Percentiles rank a stretch among this genome's conserved stretches.
Conservation (phyloP, 2,888 invertebrate species). For the Dryobota labecula region DNA sequence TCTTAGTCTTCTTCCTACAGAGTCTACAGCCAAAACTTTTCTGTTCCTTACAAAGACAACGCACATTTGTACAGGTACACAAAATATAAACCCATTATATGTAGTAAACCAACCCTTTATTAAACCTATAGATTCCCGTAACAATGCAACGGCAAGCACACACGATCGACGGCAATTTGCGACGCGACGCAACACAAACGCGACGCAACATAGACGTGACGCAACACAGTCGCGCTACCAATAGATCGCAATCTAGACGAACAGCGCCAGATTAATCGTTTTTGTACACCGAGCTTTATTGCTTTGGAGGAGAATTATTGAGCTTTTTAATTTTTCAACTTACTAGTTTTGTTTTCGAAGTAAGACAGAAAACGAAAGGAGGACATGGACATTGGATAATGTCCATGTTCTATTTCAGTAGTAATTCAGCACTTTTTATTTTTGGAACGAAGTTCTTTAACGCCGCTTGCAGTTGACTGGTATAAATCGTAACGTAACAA, state of each 20-base stretch:
- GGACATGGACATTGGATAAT: conserved; percentile 7
- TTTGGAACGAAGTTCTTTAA: background rate
- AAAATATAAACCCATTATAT: conserved; percentile 18
- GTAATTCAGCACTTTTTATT: background rate
- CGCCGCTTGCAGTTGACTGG: too few species aligned
- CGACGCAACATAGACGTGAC: conserved; percentile 50
- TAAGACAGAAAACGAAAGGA: conserved; percentile 3
- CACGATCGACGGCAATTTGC: conserved; percentile 66
- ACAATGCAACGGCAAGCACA: conserved; percentile 28
- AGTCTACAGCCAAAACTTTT: background rate
- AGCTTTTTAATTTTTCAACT: conserved; percentile 25
- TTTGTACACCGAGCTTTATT: conserved; percentile 56
- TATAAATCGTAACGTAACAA: too few species aligned
- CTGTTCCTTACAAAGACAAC: too few species aligned
- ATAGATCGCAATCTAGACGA: conserved; percentile 65
- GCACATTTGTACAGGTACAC: too few species aligned
- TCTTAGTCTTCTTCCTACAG: too few species aligned
- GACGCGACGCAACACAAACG: conserved; percentile 62
- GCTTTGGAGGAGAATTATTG: conserved; percentile 34
- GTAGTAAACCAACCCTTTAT: conserved; percentile 13
- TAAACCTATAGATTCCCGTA: conserved; percentile 18
- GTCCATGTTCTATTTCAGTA: background rate
- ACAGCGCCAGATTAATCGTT: conserved; percentile 64
- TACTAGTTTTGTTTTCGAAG: conserved; percentile 4
- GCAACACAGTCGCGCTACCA: conserved; percentile 63